Base-by-base conservation (phyloP, 2,888 invertebrate species). In the Amblyteles armatorius region DNA sequence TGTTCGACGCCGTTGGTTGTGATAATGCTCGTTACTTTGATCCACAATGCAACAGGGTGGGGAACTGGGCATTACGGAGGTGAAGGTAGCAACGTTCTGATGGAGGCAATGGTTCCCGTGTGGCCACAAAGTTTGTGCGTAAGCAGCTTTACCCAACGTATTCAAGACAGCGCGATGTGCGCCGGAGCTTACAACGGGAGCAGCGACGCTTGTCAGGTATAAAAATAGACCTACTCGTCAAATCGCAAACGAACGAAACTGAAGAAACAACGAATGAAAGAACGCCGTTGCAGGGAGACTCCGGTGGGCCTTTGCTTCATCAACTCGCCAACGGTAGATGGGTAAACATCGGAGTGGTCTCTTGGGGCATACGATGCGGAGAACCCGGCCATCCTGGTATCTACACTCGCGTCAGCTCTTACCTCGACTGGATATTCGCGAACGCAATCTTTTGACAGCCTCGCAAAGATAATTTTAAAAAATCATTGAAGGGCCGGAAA, bases 281-380 rank as follows among this genome's bases (percentile, higher is more conserved):
- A 26, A 48, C 11, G 83, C 76, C 69, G 88, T 92, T 92, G 0
- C 94, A 97, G 97, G 97, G 97, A 11, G 97, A 98, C 93, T 97
- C 97, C 7, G 98, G 98, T 13, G 98, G 98, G 0, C 98, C 98
- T 0, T 93, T 98, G 50, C 95, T 98, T 94, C 95, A 96, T 89
- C 97, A 97, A 92, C 94, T 97, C 91, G 94, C 95, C 1, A 96
- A 96, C 91, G 96, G 96, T 0, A 95, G 97, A 68, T 98, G 98
- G 98, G 95, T 96, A 0, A 95, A 95, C 40, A 95, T 97, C 65
- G 98, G 98, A 0, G 95, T 98, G 79, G 98, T 98, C 0, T 98
- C 98, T 0, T 98, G 97, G 97, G 98, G 98, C 16, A 95, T 97
- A 52, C 95, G 96, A 2, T 98, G 98, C 91, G 98, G 97, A 0